Percentiles rank a stretch among this genome's conserved stretches.
These are phyloP conservation scores for Panagrolaimus sp. DNA, from an alignment of 1,140 invertebrate genomes.

Conservation along the genomic window DNA sequence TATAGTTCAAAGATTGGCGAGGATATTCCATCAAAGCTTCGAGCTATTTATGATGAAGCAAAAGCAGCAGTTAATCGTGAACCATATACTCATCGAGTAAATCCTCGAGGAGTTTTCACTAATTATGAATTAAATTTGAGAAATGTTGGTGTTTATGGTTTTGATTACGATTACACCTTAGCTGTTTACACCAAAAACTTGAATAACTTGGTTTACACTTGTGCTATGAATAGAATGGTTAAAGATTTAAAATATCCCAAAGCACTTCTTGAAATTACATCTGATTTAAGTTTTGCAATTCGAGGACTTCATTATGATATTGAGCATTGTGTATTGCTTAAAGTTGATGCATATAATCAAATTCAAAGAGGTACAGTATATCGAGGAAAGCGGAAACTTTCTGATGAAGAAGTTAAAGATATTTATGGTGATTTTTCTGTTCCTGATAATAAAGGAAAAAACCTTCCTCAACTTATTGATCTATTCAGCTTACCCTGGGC, in stretches of 20 bases:
- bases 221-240: slow-evolving; percentile 78
- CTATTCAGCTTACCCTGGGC: slow-evolving; percentile 95
- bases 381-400: slow-evolving; percentile 70
- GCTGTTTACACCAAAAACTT: slow-evolving; percentile 86
- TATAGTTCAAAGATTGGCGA: not conserved
- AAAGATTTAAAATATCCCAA: slow-evolving; percentile 87
- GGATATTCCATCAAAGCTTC: not conserved
- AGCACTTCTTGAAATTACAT: slow-evolving; percentile 73
- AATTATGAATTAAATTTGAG: slow-evolving; percentile 87
- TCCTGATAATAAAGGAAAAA: slow-evolving; percentile 63
- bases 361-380: slow-evolving; percentile 92
- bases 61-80: not conserved
- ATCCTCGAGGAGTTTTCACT: slow-evolving; percentile 78
- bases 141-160: slow-evolving; percentile 89
- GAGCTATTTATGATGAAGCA: not conserved
- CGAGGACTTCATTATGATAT: slow-evolving; percentile 91
- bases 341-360: slow-evolving; percentile 90
- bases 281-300: slow-evolving; percentile 81
- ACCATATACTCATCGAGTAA: slow-evolving; percentile 20
- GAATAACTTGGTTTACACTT: slow-evolving; percentile 82
- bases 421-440: slow-evolving; percentile 71
- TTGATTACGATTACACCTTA: slow-evolving; percentile 96
- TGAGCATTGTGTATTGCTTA: slow-evolving; percentile 84
- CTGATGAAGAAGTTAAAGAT: slow-evolving; percentile 75
- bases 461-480: slow-evolving; percentile 69